Evolutionary conservation across 2,888 invertebrate genomes (phyloP).

Genomic region (Pterostichus niger): DNA sequence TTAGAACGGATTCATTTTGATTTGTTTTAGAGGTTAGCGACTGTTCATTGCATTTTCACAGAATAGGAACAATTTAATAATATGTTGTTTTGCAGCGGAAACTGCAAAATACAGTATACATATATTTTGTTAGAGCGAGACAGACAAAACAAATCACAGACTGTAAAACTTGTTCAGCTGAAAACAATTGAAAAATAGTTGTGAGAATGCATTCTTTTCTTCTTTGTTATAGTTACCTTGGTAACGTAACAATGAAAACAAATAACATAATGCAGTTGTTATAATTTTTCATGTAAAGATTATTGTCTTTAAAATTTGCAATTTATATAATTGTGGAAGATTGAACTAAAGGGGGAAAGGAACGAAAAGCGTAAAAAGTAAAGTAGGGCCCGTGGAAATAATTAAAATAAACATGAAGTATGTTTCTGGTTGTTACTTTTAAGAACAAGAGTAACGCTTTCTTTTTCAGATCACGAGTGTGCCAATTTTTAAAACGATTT

Average conservation of each 20-base stretch:
- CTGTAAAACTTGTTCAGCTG: conserved; percentile 14
- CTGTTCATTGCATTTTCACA: not conserved
- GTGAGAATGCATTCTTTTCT: conserved; percentile 12
- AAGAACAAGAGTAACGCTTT: conserved; percentile 55
- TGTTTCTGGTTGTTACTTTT: conserved; percentile 45
- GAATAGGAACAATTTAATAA: conserved; percentile 12
- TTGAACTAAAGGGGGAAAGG: not conserved
- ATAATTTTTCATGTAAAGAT: not conserved
- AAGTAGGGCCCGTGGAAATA: conserved; percentile 23
- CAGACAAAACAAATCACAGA: conserved; percentile 2
- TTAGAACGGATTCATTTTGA: no score
- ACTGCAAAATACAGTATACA: conserved; percentile 5
- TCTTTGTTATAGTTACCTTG: conserved; percentile 26
- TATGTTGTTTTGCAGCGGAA: conserved; percentile 3
- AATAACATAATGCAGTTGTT: conserved; percentile 12
- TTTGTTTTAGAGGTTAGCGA: no score
- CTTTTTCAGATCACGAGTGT: conserved; percentile 36
- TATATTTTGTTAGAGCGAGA: not conserved
- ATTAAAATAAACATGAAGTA: conserved; percentile 34
- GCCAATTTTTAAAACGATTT: conserved; percentile 28
- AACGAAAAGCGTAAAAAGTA: conserved; percentile 46
- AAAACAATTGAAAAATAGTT: conserved; percentile 32
- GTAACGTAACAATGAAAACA: conserved; percentile 37
- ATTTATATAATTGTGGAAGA: conserved; percentile 30
- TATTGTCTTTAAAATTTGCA: not conserved